Conservation (phyloP, 2,113 vertebrate genomes). For the Oreochromis spilurus region DNA sequence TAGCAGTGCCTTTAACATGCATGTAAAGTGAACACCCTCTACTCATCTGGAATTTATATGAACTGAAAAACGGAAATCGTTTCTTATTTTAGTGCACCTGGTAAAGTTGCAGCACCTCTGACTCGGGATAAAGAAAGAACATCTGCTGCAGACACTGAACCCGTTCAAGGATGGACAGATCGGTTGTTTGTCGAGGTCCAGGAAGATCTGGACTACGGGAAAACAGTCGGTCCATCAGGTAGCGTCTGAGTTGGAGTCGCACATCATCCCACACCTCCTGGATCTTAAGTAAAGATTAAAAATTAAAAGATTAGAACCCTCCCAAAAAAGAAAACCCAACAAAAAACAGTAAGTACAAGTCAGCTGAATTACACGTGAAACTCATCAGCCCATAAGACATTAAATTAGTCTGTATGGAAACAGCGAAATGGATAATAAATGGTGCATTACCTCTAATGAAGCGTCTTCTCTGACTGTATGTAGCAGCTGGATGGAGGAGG, state of each 20-base stretch:
- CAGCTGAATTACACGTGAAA: not conserved
- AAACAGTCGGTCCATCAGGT: conserved; percentile 78
- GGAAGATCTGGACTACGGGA: not conserved
- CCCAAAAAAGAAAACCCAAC: too few relatives aligned
- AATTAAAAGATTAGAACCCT: not conserved
- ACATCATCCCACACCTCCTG: conserved; percentile 86
- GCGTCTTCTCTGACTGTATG: conserved; percentile 81
- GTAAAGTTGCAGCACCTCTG: conserved; percentile 83
- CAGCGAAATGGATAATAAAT: not conserved
- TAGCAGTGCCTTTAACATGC: not conserved
- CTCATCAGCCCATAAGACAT: not conserved
- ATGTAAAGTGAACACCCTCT: not conserved
- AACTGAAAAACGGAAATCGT: not conserved
- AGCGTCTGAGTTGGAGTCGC: conserved; percentile 80
- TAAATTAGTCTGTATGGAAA: not conserved
- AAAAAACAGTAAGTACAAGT: too few relatives aligned
- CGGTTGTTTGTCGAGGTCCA: not conserved
- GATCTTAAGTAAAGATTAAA: conserved; percentile 38
- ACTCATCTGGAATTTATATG: not conserved
- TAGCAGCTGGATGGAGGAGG: conserved; percentile 68
- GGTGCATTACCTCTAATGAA: conserved; percentile 65
- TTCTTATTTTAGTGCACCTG: conserved; percentile 48
- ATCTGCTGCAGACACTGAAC: conserved; percentile 79
- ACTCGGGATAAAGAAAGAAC: conserved; percentile 85
- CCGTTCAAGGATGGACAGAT: conserved; percentile 66